These are phyloP conservation scores for Accipiter minullus DNA, from an alignment of 2,797 vertebrate species.

Conservation along the genomic window DNA sequence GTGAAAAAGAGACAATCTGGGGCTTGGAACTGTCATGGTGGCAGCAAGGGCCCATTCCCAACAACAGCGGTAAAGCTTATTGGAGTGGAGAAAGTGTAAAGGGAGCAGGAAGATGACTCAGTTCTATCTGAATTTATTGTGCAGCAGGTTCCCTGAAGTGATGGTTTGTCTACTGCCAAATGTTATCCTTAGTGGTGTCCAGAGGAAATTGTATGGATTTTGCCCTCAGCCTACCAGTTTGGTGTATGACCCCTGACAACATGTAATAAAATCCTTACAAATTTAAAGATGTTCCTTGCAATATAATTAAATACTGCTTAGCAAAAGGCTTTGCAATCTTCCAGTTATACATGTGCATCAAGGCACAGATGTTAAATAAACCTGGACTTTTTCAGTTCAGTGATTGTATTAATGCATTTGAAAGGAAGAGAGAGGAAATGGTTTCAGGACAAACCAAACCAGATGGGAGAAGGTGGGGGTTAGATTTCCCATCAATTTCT, in stretches of 20 bases:
- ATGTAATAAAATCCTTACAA: neutral
- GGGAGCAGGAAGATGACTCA: neutral
- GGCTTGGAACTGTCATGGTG: neutral
- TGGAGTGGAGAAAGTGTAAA: neutral
- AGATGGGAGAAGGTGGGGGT: neutral
- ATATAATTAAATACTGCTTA: neutral
- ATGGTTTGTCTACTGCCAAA: neutral
- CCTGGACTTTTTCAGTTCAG: conserved; percentile 14
- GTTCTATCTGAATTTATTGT: neutral
- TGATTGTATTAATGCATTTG: conserved; percentile 4
- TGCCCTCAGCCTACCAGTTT: neutral
- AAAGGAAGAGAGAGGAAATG: conserved; percentile 8
- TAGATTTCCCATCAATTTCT: neutral
- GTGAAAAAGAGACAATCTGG: neutral
- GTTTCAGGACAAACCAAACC: conserved; percentile 47
- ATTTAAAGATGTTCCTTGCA: neutral
- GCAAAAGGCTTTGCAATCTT: neutral
- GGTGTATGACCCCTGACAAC: neutral
- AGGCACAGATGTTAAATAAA: conserved; percentile 47
- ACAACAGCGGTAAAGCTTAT: neutral
- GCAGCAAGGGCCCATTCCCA: neutral
- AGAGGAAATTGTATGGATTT: neutral
- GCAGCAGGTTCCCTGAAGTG: neutral
- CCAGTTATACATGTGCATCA: neutral
- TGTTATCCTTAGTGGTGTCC: neutral